phyloP scores from a whole-genome alignment of 2,888 invertebrate genomes.

The Pyrochroa serraticornis region DNA sequence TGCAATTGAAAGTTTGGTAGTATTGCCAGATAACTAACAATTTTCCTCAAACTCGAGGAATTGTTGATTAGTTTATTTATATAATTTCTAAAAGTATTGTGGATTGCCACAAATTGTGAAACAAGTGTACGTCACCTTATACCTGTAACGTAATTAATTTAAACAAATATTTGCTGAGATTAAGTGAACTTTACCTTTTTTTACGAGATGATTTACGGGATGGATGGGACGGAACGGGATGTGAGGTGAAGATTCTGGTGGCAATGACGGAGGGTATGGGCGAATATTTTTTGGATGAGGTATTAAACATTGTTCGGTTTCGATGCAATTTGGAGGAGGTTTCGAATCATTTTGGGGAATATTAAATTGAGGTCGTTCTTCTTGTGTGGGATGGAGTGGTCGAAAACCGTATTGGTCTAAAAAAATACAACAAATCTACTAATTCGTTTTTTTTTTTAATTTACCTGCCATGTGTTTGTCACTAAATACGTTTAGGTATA shows the following conservation, averaged over 20 bases:
- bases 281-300: neutral
- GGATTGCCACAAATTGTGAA: too few relatives aligned
- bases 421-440: neutral
- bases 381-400: neutral
- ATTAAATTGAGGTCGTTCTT: neutral
- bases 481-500: too few relatives aligned
- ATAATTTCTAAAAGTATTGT: too few relatives aligned
- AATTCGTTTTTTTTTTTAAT: too few relatives aligned
- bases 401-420: conserved; percentile 17
- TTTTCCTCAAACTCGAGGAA: too few relatives aligned
- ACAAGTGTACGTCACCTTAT: too few relatives aligned
- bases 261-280: conserved; percentile 19
- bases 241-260: conserved; percentile 19
- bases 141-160: too few relatives aligned
- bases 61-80: neutral
- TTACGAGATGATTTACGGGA: conserved; percentile 12
- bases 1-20: conserved; percentile 29
- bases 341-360: too few relatives aligned
- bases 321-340: neutral
- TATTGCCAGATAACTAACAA: too few relatives aligned
- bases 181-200: conserved; percentile 17
- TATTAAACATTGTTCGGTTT: neutral
- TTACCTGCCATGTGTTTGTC: too few relatives aligned
- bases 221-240: conserved; percentile 18
- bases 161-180: too few relatives aligned